Evolutionary conservation across 2,797 vertebrate genomes (phyloP).

Genomic region (Poeciliopsis turneri): DNA sequence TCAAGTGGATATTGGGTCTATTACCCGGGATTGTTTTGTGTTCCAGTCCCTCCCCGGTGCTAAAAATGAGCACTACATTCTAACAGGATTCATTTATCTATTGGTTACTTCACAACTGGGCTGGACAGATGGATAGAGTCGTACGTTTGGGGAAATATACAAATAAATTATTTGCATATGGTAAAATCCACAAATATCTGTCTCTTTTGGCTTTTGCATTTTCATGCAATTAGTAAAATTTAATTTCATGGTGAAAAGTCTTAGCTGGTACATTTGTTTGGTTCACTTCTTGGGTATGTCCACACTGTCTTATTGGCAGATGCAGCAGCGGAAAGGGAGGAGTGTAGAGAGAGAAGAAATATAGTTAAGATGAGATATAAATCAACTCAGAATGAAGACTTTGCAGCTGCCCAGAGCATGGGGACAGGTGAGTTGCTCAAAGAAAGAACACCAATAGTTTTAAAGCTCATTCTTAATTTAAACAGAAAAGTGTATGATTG

Average conservation of each 20-base stretch:
- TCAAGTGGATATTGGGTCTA: not conserved
- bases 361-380: not conserved
- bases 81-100: not conserved
- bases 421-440: constrained; percentile 44
- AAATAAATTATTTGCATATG: not conserved
- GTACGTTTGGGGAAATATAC: not conserved
- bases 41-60: not conserved
- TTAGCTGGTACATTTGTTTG: not conserved
- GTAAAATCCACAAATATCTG: not conserved
- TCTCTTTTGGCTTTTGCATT: too few relatives aligned
- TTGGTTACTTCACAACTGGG: not conserved
- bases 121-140: not conserved
- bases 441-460: constrained; percentile 6
- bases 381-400: constrained; percentile 5
- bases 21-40: not conserved
- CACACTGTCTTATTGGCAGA: constrained; percentile 14
- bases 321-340: constrained; percentile 20
- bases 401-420: constrained; percentile 8
- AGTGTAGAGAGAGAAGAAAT: constrained; percentile 18
- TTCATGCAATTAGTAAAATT: not conserved
- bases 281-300: fast-evolving
- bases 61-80: not conserved
- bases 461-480: not conserved
- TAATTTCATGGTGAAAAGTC: not conserved
- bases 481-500: not conserved